Evolutionary conservation across 2,888 invertebrate species (phyloP).

Genomic region (Elaeidobius kamerunicus): DNA sequence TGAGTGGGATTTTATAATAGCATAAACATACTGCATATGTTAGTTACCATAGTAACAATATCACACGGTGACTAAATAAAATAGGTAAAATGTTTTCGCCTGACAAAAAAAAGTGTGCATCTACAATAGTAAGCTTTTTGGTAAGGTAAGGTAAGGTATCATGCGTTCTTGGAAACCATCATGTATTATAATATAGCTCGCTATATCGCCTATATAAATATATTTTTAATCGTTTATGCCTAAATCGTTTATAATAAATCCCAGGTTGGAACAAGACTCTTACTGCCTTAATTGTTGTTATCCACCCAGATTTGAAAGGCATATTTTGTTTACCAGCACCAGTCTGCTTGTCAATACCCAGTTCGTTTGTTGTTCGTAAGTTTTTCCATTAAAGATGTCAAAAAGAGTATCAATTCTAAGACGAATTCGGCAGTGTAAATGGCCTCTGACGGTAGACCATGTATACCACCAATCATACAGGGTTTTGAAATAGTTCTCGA

Average conservation of each 20-base stretch:
- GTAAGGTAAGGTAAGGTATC: no score
- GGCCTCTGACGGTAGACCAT: constrained; percentile 6
- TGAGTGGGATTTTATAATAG: no score
- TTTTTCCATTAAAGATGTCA: constrained; percentile 25
- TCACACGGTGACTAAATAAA: no score
- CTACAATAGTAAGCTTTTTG: no score
- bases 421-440: constrained; percentile 27
- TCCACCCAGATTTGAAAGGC: constrained; percentile 27
- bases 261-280: background rate
- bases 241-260: background rate
- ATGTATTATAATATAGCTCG: no score
- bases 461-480: background rate
- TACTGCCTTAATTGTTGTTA: constrained; percentile 16
- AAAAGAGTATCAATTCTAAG: constrained; percentile 27
- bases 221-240: no score
- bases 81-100: no score
- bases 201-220: no score
- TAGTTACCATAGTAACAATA: no score
- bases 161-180: no score
- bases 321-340: constrained; percentile 17
- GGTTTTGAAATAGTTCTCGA: background rate
- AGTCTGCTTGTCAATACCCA: constrained; percentile 6
- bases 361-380: constrained; percentile 6
- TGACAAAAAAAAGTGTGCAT: no score
- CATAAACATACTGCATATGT: no score